phyloP scores from a whole-genome alignment of 2,888 invertebrate genomes.

The Cylloceria caligata region DNA sequence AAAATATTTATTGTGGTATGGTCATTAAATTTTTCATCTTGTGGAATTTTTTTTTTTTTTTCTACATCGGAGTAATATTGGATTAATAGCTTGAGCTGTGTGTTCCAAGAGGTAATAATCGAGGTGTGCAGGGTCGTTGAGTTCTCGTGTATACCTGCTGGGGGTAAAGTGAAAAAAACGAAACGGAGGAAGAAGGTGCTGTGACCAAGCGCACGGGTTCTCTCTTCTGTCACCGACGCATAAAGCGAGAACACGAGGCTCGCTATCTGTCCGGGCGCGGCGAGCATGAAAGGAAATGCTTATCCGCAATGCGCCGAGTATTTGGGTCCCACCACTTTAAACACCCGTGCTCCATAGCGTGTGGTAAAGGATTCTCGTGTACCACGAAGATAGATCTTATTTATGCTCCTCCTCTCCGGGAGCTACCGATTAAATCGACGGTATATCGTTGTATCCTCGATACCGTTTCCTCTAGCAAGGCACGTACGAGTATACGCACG shows the following conservation, averaged over 20 bases:
- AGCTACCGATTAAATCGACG: conserved; percentile 82
- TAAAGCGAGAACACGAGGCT: conserved; percentile 19
- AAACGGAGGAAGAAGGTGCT: neutral
- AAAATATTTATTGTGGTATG: neutral
- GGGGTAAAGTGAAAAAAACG: neutral
- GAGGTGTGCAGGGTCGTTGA: conserved; percentile 7
- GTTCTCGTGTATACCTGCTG: neutral
- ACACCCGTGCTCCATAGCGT: conserved; percentile 43
- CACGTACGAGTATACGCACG: conserved; percentile 38
- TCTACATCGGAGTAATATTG: neutral
- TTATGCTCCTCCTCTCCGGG: conserved; percentile 79
- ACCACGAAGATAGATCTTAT: conserved; percentile 83
- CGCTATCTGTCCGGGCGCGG: conserved; percentile 72
- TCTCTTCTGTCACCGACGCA: conserved; percentile 2
- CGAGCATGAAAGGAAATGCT: conserved; percentile 81
- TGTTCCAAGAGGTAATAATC: conserved; percentile 2
- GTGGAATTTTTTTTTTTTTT: neutral
- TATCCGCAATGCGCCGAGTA: conserved; percentile 77
- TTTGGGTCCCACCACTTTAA: conserved; percentile 57
- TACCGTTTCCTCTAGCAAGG: conserved; percentile 22
- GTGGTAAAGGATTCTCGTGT: conserved; percentile 84
- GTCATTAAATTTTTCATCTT: neutral
- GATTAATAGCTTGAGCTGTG: conserved; percentile 6
- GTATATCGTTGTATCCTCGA: conserved; percentile 63
- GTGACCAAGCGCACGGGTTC: conserved; percentile 17